Percentiles rank a stretch among this genome's conserved stretches.
Evolutionary conservation across 2,888 invertebrate genomes (phyloP).

Genomic region (Drosophila yooni): DNA sequence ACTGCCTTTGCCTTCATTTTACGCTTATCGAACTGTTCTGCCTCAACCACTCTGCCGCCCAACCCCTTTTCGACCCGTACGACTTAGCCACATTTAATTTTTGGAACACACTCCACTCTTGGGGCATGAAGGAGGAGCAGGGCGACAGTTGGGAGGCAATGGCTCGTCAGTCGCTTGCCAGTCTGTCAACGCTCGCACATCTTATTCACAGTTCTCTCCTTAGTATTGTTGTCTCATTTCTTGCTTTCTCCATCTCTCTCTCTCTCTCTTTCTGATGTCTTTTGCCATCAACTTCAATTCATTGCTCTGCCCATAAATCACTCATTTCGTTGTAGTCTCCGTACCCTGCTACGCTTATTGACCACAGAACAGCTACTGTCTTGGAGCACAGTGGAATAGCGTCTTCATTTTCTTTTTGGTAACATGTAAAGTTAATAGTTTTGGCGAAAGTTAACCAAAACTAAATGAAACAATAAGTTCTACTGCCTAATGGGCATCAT

Average conservation of each 20-base stretch:
- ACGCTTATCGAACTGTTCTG: conserved; percentile 68
- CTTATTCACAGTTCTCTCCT: conserved; percentile 55
- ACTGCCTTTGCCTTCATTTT: conserved; percentile 68
- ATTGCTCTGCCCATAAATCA: conserved; percentile 81
- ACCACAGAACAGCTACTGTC: conserved; percentile 49
- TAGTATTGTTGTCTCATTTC: conserved; percentile 3
- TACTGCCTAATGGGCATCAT: not conserved
- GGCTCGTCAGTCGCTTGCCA: conserved; percentile 50
- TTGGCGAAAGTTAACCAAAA: not conserved
- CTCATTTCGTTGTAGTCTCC: conserved; percentile 74
- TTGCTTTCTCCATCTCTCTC: not conserved
- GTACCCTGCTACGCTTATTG: conserved; percentile 58
- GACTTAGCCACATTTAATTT: conserved; percentile 66
- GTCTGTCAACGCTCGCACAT: conserved; percentile 80
- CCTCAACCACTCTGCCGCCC: conserved; percentile 12
- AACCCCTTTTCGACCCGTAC: conserved; percentile 8
- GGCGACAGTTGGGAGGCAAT: conserved; percentile 16
- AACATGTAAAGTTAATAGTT: not conserved
- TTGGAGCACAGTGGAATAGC: conserved; percentile 45
- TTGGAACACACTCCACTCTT: conserved; percentile 38
- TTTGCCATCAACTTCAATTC: conserved; percentile 81
- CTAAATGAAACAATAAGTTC: not conserved
- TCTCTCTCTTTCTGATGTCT: conserved; percentile 41
- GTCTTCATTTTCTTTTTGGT: not conserved
- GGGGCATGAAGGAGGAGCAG: not conserved